Base-by-base conservation (phyloP, 2,888 invertebrate genomes). In the Anarsia innoxiella region DNA sequence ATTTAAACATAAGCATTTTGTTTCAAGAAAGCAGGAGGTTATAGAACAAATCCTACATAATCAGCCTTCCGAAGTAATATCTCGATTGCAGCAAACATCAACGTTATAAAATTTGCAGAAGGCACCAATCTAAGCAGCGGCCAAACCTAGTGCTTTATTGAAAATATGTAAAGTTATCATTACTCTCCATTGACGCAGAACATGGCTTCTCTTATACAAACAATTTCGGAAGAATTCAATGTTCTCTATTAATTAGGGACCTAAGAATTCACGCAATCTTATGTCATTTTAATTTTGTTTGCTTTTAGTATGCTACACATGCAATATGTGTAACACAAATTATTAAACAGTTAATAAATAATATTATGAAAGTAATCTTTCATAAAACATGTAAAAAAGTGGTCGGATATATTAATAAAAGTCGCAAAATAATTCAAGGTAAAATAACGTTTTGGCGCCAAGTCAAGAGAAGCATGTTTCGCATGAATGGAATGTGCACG, bases 1-100 rank as follows among this genome's bases (percentile, higher is more conserved):
- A 70, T 70, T 70, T 71, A 72, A 72, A 74, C 59, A 63, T 72
- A 71, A 73, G 72, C 72, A 67, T 53, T 58, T 53, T 65, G 55
- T 77, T 72, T 83, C 78, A 80, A 80, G 61, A 77, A 80, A 83
- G 82, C 82, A 82, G 63, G 59, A 80, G 80, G 82, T 73, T 63
- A 54, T 40, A 52, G 53, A 48, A 56, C 50, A 54, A 48, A 53
- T 38, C 28, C 16, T 28, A 35, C 12, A 23, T 35, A 35, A 35
- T 33, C 33, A 46, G 41, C 27, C 40, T 49, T 40, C 46, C 45
- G 51, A 43, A 44, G 53, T 57, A 49, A 46, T 47, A 34, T 49
- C 49, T 48, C 42, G 46, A 47, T 14, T 15, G 40, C 42, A 37
- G 39, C 46, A 49, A 41, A 34, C 40, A 23, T 19, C 8, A n/a